These are phyloP conservation scores for Hydrozoanthus tunicans DNA, from an alignment of 64 coral and sea anemone species.

Conservation along the genomic window DNA sequence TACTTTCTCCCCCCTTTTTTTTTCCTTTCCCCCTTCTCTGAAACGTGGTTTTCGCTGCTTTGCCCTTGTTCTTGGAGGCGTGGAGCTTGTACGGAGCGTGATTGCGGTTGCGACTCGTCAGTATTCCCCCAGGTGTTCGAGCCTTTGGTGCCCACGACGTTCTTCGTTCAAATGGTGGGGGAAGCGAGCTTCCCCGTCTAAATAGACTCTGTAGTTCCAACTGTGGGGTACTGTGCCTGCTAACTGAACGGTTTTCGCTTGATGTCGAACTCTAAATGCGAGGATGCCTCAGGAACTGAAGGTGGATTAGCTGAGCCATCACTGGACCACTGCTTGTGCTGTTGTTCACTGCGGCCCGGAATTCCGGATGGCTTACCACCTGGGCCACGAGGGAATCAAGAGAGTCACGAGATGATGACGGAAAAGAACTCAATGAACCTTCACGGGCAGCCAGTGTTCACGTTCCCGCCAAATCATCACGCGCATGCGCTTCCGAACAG, in stretches of 20 bases:
- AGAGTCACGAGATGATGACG: neutral
- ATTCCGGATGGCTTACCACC: neutral
- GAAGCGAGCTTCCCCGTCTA: neutral
- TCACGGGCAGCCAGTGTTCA: neutral
- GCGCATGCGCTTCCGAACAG: neutral
- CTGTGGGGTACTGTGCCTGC: constrained; percentile 10
- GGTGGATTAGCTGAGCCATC: neutral
- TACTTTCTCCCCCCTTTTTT: too few relatives aligned
- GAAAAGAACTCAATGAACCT: neutral
- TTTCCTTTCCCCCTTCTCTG: too few relatives aligned
- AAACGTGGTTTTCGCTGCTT: too few relatives aligned
- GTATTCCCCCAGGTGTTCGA: neutral
- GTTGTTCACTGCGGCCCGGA: neutral
- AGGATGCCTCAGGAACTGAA: neutral
- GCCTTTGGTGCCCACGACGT: neutral
- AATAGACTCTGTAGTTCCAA: constrained; percentile 4
- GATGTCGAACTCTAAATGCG: neutral
- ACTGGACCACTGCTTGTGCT: neutral
- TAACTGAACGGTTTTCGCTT: neutral
- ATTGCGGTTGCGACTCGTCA: too few relatives aligned
- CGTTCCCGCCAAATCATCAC: neutral
- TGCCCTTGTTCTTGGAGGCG: too few relatives aligned
- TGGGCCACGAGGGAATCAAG: neutral
- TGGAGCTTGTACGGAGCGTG: too few relatives aligned
- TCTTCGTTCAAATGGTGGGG: constrained; percentile 9